Evolutionary conservation across 53 echinoderm and acorn worm species (phyloP).

Genomic region (Crossaster papposus): DNA sequence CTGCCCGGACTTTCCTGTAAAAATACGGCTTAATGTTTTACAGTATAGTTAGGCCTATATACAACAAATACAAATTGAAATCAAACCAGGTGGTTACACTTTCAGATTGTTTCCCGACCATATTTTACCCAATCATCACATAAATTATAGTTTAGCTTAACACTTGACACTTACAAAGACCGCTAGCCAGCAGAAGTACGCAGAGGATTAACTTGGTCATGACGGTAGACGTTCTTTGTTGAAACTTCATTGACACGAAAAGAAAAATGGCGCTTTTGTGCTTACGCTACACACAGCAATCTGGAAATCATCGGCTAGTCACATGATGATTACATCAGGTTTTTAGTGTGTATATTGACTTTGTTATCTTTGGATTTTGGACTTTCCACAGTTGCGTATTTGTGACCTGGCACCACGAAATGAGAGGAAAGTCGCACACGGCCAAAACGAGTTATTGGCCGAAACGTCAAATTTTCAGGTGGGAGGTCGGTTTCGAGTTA

Average conservation of each 20-base stretch:
- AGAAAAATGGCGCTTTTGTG: neutral
- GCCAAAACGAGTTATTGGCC: too few relatives aligned
- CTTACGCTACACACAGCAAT: neutral
- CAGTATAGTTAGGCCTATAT: too few relatives aligned
- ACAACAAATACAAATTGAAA: too few relatives aligned
- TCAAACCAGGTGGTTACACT: too few relatives aligned
- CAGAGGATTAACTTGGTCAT: neutral
- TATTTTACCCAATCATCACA: neutral
- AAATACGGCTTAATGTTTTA: too few relatives aligned
- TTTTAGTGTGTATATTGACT: neutral
- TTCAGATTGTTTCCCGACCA: too few relatives aligned
- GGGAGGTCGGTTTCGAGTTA: too few relatives aligned
- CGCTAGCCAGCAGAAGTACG: neutral
- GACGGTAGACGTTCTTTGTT: neutral
- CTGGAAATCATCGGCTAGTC: neutral
- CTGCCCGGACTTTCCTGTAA: too few relatives aligned
- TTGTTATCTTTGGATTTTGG: neutral
- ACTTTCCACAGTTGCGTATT: neutral
- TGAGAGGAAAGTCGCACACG: too few relatives aligned
- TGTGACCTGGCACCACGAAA: too few relatives aligned
- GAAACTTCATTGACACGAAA: neutral
- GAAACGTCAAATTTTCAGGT: too few relatives aligned
- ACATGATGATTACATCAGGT: neutral
- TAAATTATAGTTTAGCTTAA: neutral
- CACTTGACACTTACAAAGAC: slow-evolving; percentile 1